Conservation (phyloP, 1,140 invertebrate species). For the Pissodes strobi region DNA sequence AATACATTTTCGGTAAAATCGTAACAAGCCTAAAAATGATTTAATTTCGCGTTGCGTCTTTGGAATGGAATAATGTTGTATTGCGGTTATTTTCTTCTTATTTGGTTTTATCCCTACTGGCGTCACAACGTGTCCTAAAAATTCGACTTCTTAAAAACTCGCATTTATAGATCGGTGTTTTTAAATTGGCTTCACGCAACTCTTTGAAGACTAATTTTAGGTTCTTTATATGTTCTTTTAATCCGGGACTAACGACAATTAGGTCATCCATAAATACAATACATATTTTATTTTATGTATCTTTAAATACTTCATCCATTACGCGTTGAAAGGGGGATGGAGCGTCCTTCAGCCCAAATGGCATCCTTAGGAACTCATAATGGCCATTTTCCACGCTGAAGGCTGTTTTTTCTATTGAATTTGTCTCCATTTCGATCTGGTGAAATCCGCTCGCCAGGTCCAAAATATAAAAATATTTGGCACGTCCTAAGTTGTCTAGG, state of each 20-base stretch:
- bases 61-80: conserved; percentile 27
- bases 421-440: too few species aligned
- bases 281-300: conserved; percentile 40
- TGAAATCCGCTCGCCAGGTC: too few species aligned
- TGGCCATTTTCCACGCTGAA: too few species aligned
- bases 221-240: conserved; percentile 40
- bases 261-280: conserved; percentile 54
- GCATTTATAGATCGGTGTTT: conserved; percentile 42
- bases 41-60: too few species aligned
- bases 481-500: too few species aligned
- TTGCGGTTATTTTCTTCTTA: conserved; percentile 37
- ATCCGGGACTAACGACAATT: conserved; percentile 37
- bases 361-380: too few species aligned
- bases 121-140: conserved; percentile 42
- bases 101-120: conserved; percentile 40
- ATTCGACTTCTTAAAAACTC: conserved; percentile 44
- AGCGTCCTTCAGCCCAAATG: conserved; percentile 49
- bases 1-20: conserved; percentile 38
- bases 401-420: too few species aligned
- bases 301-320: conserved; percentile 39
- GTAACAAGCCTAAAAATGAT: conserved; percentile 27
- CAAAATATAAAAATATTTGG: too few species aligned
- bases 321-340: conserved; percentile 54
- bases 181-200: conserved; percentile 27
- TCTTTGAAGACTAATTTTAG: conserved; percentile 38